Conservation (phyloP, 2,113 vertebrate genomes). For the Etheostoma spectabile region DNA sequence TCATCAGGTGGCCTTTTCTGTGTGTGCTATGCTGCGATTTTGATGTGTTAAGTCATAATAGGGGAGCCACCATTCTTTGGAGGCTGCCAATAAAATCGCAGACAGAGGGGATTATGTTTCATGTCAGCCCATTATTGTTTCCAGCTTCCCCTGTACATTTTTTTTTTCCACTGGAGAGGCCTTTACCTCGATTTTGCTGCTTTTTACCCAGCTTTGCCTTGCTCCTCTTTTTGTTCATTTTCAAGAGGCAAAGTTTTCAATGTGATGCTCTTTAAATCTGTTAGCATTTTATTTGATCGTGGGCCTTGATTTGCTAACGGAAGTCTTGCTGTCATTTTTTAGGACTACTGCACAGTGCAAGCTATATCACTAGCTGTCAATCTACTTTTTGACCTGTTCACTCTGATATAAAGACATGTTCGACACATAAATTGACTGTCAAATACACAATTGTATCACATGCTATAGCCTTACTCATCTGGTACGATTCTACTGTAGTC, state of each 20-base stretch:
- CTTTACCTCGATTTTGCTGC: slow-evolving; percentile 36
- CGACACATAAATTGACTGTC: not conserved
- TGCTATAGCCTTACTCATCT: slow-evolving; percentile 8
- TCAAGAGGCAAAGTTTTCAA: slow-evolving; percentile 24
- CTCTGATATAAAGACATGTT: not conserved
- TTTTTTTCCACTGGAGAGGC: slow-evolving; percentile 50
- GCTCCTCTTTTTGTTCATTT: slow-evolving; percentile 18
- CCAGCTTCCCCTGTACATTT: slow-evolving; percentile 57
- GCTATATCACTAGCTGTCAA: not conserved
- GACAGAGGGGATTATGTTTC: slow-evolving; percentile 82
- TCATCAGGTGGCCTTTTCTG: slow-evolving; percentile 87
- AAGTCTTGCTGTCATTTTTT: not conserved
- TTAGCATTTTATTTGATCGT: slow-evolving; percentile 5
- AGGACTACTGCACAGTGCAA: not conserved
- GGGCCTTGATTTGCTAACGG: not conserved
- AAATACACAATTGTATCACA: not conserved
- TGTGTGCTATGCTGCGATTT: slow-evolving; percentile 84
- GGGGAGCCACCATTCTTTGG: slow-evolving; percentile 82
- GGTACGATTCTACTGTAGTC: not conserved
- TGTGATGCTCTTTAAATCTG: not conserved
- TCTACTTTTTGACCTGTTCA: not conserved
- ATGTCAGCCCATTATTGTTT: slow-evolving; percentile 78
- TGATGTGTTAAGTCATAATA: slow-evolving; percentile 88
- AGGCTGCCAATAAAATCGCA: slow-evolving; percentile 84
- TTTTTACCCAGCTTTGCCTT: slow-evolving; percentile 4